Base-by-base conservation (phyloP, 2,113 vertebrate genomes). In the western clawed frog (Xenopus tropicalis) region DNA sequence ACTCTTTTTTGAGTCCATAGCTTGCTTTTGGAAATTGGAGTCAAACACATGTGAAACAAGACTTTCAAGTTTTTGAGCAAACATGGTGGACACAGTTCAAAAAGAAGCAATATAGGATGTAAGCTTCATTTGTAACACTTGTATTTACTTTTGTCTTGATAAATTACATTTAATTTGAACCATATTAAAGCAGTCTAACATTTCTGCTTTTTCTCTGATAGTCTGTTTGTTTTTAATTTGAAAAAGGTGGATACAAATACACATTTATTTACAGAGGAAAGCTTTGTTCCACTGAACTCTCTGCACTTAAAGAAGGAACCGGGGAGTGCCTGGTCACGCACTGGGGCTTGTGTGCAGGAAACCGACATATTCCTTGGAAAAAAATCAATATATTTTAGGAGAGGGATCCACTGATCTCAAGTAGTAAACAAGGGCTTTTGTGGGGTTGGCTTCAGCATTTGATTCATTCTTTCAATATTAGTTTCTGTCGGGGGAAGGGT, bases 41-140 rank as follows among this genome's bases (percentile, higher is more conserved):
- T 65, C 22, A 57, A 74, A 74, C 72, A 74, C 56, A 61, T 74
- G 65, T 62, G 57, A 69, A 61, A 19, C 23, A 69, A 74, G 46
- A 37, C 66, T 74, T 67, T 48, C 11, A 68, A 43, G 57, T 69
- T 57, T 74, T 65, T n/a, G 16, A 61, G 57, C 72, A 74, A 74
- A 69, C 44, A 69, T 23, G 29, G 29, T 37, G 29, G 29, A 37
- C 29, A 37, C 29, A 37, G 29, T 37, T 37, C 29, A 37, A 8
- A 9, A 37, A 37, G 29, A 37, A 37, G 37, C 54, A 22, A 61
- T 68, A 46, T 42, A 48, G 66, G 46, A 74, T 69, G 46, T 61
- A 69, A 61, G 46, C 66, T 68, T 24, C 37, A 46, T 42, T 52
- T 37, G 14, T 68, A 69, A 52, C 44, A 54, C 14, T 20, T 62